Conservation (phyloP, 1,140 invertebrate genomes). For the Saccostrea glomerata region DNA sequence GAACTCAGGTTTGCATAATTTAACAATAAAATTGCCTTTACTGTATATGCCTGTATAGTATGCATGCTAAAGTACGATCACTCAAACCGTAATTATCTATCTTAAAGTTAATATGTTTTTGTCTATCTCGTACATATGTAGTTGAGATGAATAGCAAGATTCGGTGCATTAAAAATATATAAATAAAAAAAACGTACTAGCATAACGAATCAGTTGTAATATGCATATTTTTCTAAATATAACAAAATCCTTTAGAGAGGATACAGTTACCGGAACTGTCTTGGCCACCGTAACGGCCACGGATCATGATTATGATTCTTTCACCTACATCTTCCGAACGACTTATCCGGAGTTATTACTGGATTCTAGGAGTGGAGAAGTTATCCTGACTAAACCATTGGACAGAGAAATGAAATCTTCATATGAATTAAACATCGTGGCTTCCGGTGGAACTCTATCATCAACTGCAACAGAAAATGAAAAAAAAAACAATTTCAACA, state of each 20-base stretch:
- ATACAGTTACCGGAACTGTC: background rate
- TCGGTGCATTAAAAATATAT: background rate
- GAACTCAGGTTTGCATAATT: background rate
- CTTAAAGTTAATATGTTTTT: too few relatives aligned
- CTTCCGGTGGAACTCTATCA: background rate
- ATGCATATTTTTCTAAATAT: background rate
- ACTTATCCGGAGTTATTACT: background rate
- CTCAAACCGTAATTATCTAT: too few relatives aligned
- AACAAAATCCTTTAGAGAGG: background rate
- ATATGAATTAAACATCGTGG: background rate
- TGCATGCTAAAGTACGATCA: too few relatives aligned
- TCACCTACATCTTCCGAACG: background rate
- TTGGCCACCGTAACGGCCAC: background rate
- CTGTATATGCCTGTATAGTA: too few relatives aligned
- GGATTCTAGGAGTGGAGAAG: slow-evolving; percentile 12
- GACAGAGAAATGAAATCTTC: background rate
- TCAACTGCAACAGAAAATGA: slow-evolving; percentile 23
- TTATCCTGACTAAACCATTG: background rate
- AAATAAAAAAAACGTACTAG: too few relatives aligned
- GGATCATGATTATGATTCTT: background rate
- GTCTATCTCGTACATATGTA: too few relatives aligned
- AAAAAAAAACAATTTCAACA: background rate
- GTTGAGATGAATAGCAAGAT: background rate
- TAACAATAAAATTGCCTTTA: too few relatives aligned
- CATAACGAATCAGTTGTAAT: too few relatives aligned